Evolutionary conservation across 2,888 invertebrate species (phyloP).

Genomic region (Charanyca ferruginea): DNA sequence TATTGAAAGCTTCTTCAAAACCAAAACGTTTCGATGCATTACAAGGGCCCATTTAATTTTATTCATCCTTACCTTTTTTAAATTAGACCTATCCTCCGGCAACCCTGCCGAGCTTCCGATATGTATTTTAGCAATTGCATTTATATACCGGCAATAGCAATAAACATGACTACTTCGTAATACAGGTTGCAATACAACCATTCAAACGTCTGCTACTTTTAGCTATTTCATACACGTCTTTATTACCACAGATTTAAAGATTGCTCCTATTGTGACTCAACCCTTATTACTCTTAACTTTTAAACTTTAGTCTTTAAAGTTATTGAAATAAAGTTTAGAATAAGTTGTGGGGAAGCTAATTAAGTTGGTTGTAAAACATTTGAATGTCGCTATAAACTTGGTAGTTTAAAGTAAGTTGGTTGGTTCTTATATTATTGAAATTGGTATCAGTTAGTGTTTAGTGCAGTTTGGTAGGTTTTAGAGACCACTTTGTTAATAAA

Average conservation of each 20-base stretch:
- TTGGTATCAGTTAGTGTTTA: slow-evolving; percentile 33
- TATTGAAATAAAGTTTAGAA: slow-evolving; percentile 27
- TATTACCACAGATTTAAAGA: slow-evolving; percentile 51
- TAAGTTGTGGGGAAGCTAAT: slow-evolving; percentile 10
- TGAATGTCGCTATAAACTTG: slow-evolving; percentile 34
- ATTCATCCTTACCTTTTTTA: neutral
- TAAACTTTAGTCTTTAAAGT: slow-evolving; percentile 28
- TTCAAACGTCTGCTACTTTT: slow-evolving; percentile 50
- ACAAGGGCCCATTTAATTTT: too few species aligned
- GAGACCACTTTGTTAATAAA: neutral
- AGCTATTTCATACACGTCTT: slow-evolving; percentile 51
- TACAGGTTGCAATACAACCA: slow-evolving; percentile 57
- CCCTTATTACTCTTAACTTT: slow-evolving; percentile 35
- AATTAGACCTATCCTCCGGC: neutral
- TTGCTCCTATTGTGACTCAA: slow-evolving; percentile 50
- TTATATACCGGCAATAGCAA: slow-evolving; percentile 62
- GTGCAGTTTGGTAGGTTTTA: slow-evolving; percentile 18
- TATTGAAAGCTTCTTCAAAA: too few species aligned
- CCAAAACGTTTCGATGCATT: too few species aligned
- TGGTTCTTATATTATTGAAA: slow-evolving; percentile 38
- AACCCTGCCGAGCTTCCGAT: slow-evolving; percentile 52
- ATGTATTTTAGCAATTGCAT: slow-evolving; percentile 66
- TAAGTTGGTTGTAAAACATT: slow-evolving; percentile 48
- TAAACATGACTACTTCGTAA: slow-evolving; percentile 52
- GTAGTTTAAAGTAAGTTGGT: slow-evolving; percentile 23